Percentiles rank a stretch among this genome's conserved stretches.
These are phyloP conservation scores for Pogona vitticeps DNA, from an alignment of 2,113 vertebrate species.

Conservation along the genomic window DNA sequence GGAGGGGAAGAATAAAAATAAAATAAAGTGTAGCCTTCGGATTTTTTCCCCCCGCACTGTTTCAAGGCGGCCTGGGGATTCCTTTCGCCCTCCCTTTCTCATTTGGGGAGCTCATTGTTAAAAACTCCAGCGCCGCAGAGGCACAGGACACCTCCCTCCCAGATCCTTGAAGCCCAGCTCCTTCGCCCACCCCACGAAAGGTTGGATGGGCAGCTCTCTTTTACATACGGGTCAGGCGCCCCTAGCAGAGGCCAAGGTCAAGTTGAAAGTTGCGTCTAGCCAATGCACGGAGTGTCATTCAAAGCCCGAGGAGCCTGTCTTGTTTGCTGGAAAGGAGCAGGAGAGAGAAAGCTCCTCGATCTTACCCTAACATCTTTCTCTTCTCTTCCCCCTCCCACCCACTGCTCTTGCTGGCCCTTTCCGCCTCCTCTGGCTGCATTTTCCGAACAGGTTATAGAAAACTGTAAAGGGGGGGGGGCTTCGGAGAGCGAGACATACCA, in stretches of 20 bases:
- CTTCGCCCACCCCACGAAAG: not conserved
- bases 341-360: constrained; percentile 44
- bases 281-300: constrained; percentile 82
- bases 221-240: constrained; percentile 80
- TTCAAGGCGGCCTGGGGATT: not conserved
- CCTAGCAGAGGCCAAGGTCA: constrained; percentile 95
- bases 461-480: constrained; percentile 48
- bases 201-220: constrained; percentile 71
- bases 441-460: too few species aligned
- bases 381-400: constrained; percentile 16
- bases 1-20: not conserved
- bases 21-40: constrained; percentile 53
- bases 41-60: constrained; percentile 15
- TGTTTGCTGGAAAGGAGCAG: constrained; percentile 59
- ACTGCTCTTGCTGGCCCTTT: constrained; percentile 29
- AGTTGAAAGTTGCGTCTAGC: constrained; percentile 93
- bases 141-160: not conserved
- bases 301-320: constrained; percentile 69
- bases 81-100: constrained; percentile 35
- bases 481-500: not conserved
- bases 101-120: constrained; percentile 39
- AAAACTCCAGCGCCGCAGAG: constrained; percentile 18
- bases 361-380: constrained; percentile 16
- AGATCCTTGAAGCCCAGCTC: not conserved
- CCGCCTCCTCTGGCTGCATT: constrained; percentile 51